Evolutionary conservation across 2,888 invertebrate species (phyloP), one percentile per base, ranked within the genome.

Genomic region (Notodonta ziczac): DNA sequence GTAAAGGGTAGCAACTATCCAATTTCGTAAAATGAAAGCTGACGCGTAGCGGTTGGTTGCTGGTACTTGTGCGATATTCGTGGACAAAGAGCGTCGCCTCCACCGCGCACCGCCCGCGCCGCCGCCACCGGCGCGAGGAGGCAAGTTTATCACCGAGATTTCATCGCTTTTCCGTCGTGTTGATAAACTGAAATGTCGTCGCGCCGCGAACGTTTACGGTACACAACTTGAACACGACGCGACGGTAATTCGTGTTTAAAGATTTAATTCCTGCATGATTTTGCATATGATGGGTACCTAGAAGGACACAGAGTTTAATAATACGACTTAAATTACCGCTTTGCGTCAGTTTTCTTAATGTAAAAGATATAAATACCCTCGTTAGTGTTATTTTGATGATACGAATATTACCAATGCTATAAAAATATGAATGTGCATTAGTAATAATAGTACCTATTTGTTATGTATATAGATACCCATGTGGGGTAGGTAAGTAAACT

Each of bases 121-220:
- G 13, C 39, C 39, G 53, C 13, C 35, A 12, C 62, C 69, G 71
- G 63, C 73, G 63, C 73, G 73, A 74, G 74, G 66, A 74, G 71
- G 73, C 72, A 76, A 76, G 77, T 82, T 83, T 82, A 80, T 81
- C 76, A 80, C 66, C 65, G 65, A 68, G 77, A 77, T 83, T 77
- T 83, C 77, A 82, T 83, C 83, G 81, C 74, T 66, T 76, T 80
- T 76, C 77, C 75, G 80, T 69, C 75, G 69, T 77, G 74, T 78
- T 82, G 83, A 78, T 81, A 81, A 80, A 81, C 80, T 76, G 67
- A 66, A 75, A 71, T 71, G 76, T 77, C 75, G 70, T 69, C 65
- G 69, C 72, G 66, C 71, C 70, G 66, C 68, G 67, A 68, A 59
- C 71, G 67, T 74, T 68, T 57, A 71, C 58, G 56, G 61, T 59